A percentile compares a stretch with the other conserved stretches of the same genome.
These are phyloP conservation scores for Elaphurus davidianus DNA, from an alignment of 2,113 vertebrate species.

Conservation along the genomic window DNA sequence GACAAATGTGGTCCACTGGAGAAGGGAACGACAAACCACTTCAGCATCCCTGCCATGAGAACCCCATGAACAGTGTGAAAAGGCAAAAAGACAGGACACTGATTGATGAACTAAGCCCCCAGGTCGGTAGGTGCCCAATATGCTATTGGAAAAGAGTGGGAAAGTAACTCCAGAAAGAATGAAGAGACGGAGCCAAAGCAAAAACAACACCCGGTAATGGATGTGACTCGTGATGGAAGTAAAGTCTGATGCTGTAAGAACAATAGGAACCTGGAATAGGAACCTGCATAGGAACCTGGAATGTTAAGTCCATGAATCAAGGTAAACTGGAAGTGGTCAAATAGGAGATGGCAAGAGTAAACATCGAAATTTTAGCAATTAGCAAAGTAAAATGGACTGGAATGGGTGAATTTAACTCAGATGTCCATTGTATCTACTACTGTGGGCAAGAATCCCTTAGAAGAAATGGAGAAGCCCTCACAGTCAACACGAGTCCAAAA, in stretches of 20 bases:
- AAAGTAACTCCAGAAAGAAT: background rate
- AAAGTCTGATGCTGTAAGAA: background rate
- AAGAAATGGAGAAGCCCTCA: background rate
- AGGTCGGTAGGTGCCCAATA: background rate
- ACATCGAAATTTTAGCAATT: background rate
- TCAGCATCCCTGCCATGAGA: background rate
- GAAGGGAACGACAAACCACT: background rate
- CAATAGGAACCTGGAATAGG: background rate
- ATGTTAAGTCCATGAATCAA: background rate
- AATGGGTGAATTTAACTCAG: background rate
- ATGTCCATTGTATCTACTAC: fast-evolving
- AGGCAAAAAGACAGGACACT: background rate
- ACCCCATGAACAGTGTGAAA: background rate
- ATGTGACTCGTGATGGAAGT: background rate
- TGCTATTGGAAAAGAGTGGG: background rate
- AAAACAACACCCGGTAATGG: background rate
- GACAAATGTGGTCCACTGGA: background rate
- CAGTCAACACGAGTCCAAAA: background rate
- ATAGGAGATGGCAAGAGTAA: background rate
- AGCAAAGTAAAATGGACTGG: background rate
- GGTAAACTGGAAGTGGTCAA: background rate
- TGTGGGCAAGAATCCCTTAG: background rate
- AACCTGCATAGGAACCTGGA: background rate
- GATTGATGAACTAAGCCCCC: background rate
- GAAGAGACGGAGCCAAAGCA: background rate